Evolutionary conservation across 2,888 invertebrate genomes (phyloP).

Genomic region (Brachyptera risi): DNA sequence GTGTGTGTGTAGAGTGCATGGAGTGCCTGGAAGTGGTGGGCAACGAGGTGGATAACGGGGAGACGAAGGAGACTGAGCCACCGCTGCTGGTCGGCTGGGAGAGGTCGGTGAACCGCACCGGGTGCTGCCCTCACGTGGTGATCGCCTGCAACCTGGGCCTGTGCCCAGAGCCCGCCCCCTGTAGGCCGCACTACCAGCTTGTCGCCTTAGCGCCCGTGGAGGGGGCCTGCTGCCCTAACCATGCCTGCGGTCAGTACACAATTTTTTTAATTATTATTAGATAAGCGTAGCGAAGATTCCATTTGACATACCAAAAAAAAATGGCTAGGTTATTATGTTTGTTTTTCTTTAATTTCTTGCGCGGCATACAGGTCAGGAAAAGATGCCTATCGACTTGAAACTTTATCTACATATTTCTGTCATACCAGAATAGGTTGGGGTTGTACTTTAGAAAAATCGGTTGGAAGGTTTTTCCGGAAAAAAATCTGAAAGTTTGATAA

Average conservation of each 20-base stretch:
- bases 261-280: too few relatives aligned
- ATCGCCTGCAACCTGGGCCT: conserved; percentile 57
- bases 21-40: conserved; percentile 54
- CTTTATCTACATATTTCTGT: too few relatives aligned
- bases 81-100: conserved; percentile 60
- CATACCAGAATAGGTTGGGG: too few relatives aligned
- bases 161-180: conserved; percentile 59
- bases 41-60: not conserved
- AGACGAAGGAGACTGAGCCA: conserved; percentile 5
- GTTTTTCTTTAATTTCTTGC: too few relatives aligned
- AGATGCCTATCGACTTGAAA: too few relatives aligned
- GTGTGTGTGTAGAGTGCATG: conserved; percentile 60
- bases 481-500: too few relatives aligned
- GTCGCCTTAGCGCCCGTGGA: conserved; percentile 25
- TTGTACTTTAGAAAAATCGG: too few relatives aligned
- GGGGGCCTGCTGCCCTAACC: conserved; percentile 60
- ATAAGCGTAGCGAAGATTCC: too few relatives aligned
- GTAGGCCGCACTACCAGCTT: conserved; percentile 56
- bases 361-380: too few relatives aligned
- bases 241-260: conserved; percentile 56
- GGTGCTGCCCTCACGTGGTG: conserved; percentile 66
- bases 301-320: too few relatives aligned
- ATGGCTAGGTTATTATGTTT: too few relatives aligned
- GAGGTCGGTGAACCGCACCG: conserved; percentile 53
- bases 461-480: too few relatives aligned